Conservation (phyloP, 1,140 invertebrate genomes). For the Cepaea nemoralis region DNA sequence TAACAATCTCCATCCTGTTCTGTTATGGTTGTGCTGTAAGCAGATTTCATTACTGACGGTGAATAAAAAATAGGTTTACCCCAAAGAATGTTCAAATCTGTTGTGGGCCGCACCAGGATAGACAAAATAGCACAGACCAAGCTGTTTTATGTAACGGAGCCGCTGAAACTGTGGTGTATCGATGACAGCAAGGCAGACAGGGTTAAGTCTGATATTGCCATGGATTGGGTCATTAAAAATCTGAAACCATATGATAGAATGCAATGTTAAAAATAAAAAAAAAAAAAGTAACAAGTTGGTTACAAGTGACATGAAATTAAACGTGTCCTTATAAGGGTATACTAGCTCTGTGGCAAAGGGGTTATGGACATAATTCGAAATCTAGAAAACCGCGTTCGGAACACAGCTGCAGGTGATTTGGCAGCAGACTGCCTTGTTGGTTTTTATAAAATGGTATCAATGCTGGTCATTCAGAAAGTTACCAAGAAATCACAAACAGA, state of each 20-base stretch:
- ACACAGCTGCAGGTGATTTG: not conserved
- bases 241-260: slow-evolving; percentile 45
- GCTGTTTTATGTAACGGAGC: slow-evolving; percentile 75
- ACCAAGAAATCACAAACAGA: too few species aligned
- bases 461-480: too few species aligned
- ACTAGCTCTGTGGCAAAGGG: not conserved
- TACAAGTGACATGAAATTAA: not conserved
- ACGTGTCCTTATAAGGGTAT: not conserved
- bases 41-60: too few species aligned
- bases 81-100: slow-evolving; percentile 78
- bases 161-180: slow-evolving; percentile 79
- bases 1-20: too few species aligned
- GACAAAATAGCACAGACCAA: slow-evolving; percentile 74
- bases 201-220: slow-evolving; percentile 71
- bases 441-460: too few species aligned
- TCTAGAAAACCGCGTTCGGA: not conserved
- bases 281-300: not conserved
- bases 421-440: too few species aligned
- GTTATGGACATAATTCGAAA: too few species aligned
- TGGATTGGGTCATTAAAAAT: slow-evolving; percentile 75
- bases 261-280: not conserved
- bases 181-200: slow-evolving; percentile 74
- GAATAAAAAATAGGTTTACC: slow-evolving; percentile 69
- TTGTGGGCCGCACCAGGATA: slow-evolving; percentile 76
- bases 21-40: too few species aligned